Evolutionary conservation across 1,140 invertebrate genomes (phyloP).

Genomic region (Eumeta japonica): DNA sequence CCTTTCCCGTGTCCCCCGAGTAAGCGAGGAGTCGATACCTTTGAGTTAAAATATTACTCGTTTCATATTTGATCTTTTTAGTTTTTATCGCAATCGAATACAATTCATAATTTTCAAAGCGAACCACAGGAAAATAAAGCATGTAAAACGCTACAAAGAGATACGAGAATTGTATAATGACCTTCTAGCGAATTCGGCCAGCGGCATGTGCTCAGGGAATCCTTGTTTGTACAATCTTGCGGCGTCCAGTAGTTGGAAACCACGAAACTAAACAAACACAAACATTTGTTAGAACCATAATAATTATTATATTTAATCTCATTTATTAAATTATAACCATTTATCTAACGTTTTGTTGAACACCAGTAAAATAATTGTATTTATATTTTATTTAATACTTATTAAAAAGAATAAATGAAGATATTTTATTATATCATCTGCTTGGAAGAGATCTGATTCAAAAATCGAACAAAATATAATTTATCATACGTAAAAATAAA

Average conservation of each 20-base stretch:
- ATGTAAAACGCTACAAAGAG: background rate
- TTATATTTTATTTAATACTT: too few species aligned
- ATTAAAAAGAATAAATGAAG: too few species aligned
- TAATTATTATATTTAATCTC: background rate
- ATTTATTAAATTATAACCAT: background rate
- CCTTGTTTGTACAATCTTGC: slow-evolving; percentile 89
- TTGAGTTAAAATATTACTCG: too few species aligned
- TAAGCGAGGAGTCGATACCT: slow-evolving; percentile 72
- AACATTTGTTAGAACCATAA: background rate
- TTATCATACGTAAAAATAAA: too few species aligned
- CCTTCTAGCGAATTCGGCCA: slow-evolving; percentile 83
- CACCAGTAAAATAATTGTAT: background rate
- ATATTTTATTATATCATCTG: too few species aligned
- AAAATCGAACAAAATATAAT: too few species aligned
- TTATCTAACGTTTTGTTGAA: slow-evolving; percentile 1
- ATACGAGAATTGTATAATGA: slow-evolving; percentile 11
- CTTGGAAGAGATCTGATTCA: too few species aligned
- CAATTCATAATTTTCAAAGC: too few species aligned
- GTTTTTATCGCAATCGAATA: too few species aligned
- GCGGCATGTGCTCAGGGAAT: slow-evolving; percentile 85
- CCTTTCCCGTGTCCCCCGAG: slow-evolving; percentile 46
- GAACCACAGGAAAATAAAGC: too few species aligned
- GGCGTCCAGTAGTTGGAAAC: slow-evolving; percentile 85
- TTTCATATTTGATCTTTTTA: too few species aligned
- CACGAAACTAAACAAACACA: slow-evolving; percentile 72